Evolutionary conservation across 2,113 vertebrate genomes (phyloP).

Genomic region (Anser cygnoides): DNA sequence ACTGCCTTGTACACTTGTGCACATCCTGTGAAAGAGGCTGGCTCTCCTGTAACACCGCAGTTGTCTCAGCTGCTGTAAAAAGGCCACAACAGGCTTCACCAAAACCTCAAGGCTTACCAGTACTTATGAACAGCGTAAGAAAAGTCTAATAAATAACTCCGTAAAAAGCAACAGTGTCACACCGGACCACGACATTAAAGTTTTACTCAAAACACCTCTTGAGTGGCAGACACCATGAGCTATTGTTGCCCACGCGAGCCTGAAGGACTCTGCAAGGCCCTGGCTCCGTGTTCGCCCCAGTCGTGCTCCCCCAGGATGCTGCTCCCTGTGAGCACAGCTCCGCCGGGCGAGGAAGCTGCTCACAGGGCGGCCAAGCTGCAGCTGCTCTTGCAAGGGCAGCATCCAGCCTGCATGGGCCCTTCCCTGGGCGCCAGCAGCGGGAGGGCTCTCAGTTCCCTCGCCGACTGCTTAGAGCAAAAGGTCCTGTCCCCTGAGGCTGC

Average conservation of each 20-base stretch:
- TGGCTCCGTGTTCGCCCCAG: too few relatives aligned
- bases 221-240: too few relatives aligned
- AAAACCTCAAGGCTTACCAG: accelerated
- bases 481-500: not conserved
- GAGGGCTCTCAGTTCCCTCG: not conserved
- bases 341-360: too few relatives aligned
- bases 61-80: not conserved
- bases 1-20: accelerated
- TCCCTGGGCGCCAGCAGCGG: too few relatives aligned
- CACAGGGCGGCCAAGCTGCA: too few relatives aligned
- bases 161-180: not conserved
- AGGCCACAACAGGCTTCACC: not conserved
- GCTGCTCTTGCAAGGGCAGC: too few relatives aligned
- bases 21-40: not conserved
- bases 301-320: too few relatives aligned
- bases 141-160: not conserved
- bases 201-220: too few relatives aligned
- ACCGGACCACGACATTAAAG: not conserved
- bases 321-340: too few relatives aligned
- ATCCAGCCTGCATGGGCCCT: too few relatives aligned
- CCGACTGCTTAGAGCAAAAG: not conserved
- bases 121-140: accelerated
- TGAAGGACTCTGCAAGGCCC: too few relatives aligned
- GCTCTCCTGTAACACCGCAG: not conserved
- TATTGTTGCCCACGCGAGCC: too few relatives aligned